Evolutionary conservation across 2,797 vertebrate genomes (phyloP), one percentile per base, ranked within the genome.

Genomic region (Brotogeris chrysoptera): DNA sequence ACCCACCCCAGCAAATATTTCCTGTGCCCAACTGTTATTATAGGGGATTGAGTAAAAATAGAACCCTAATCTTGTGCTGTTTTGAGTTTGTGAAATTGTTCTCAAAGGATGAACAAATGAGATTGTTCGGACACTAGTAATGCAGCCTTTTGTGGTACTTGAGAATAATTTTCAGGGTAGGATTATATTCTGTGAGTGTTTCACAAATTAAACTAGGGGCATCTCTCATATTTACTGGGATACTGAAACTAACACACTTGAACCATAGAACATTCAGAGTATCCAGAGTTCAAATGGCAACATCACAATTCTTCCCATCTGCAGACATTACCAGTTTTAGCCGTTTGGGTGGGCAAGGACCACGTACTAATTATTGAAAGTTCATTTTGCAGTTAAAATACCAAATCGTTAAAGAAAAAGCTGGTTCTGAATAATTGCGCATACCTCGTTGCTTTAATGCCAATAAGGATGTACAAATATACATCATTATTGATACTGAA

Each of bases 81-180:
- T 59, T 85, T 63, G 43, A 90, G 17, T 84, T 76, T 79, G 36
- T 16, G 18, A 30, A 88, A 41, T 2, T 46, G n/a, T 71, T 52
- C 59, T 64, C 0, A 0, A 85, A 87, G 30, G 16, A 41, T 78
- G 44, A 70, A 32, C 23, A 68, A 70, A 80, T 0, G 0, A 34
- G 25, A 11, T 43, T 24, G 10, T 91, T 66, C 85, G 30, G 50
- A 39, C 19, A 25, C 2, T 47, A 44, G 28, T 32, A 59, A 32
- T 3, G 7, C 39, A 87, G 30, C 46, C 36, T 47, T 81, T 34
- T 66, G 46, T 77, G 39, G 12, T 39, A 53, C 30, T 53, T 70
- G 13, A 59, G 21, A 49, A 52, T 59, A 59, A 18, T 65, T 95
- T 79, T 68, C 36, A 79, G 19, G 25, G n/a, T 65, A 43, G 50